A percentile compares a stretch with the other conserved stretches of the same genome.
Conservation (phyloP, 2,888 invertebrate genomes). For the Eristalis pertinax region DNA sequence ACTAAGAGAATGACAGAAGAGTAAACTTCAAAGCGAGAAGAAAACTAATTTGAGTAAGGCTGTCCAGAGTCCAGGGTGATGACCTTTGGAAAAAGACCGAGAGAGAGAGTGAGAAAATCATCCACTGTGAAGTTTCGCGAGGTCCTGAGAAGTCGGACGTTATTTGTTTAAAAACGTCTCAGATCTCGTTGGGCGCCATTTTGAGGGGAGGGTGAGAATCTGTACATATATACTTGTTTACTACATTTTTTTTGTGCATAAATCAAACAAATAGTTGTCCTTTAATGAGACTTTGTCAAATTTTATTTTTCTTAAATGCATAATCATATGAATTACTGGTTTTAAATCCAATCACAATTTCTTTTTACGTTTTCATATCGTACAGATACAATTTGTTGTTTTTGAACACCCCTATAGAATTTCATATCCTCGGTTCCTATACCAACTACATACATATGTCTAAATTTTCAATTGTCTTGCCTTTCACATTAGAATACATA, state of each 20-base stretch:
- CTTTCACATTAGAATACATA: slow-evolving; percentile 41
- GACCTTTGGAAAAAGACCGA: too few relatives aligned
- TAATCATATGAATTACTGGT: slow-evolving; percentile 63
- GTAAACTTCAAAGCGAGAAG: too few relatives aligned
- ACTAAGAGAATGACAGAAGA: too few relatives aligned
- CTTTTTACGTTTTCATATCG: slow-evolving; percentile 39
- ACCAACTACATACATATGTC: slow-evolving; percentile 18
- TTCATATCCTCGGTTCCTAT: slow-evolving; percentile 34
- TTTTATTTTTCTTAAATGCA: slow-evolving; percentile 64
- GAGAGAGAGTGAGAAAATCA: too few relatives aligned
- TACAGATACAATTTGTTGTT: slow-evolving; percentile 39
- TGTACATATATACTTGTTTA: too few relatives aligned
- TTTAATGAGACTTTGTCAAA: slow-evolving; percentile 56
- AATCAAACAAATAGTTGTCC: slow-evolving; percentile 1
- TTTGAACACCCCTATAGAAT: slow-evolving; percentile 28
- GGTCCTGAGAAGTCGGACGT: too few relatives aligned
- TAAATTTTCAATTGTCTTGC: slow-evolving; percentile 34
- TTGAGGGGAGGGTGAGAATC: too few relatives aligned
- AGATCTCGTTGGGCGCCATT: too few relatives aligned
- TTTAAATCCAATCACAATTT: slow-evolving; percentile 69
- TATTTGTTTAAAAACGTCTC: too few relatives aligned
- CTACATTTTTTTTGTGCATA: not conserved
- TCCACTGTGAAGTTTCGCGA: too few relatives aligned
- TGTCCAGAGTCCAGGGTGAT: too few relatives aligned
- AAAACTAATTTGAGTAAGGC: too few relatives aligned